Evolutionary conservation across 2,888 invertebrate genomes (phyloP).

Genomic region (Drosophila melanocephala): DNA sequence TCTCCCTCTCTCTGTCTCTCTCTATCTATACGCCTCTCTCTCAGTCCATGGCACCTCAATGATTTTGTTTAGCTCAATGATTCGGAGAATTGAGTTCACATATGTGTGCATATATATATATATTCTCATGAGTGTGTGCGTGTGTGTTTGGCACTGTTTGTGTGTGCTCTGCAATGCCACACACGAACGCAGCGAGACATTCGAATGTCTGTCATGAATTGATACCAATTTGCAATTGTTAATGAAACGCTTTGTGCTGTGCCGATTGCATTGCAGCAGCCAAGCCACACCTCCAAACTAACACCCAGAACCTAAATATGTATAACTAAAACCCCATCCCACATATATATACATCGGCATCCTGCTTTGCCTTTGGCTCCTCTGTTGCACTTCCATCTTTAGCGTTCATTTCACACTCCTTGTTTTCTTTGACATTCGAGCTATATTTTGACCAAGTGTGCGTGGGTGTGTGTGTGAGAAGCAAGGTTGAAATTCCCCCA

Average conservation of each 20-base stretch:
- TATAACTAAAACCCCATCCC: slow-evolving; percentile 14
- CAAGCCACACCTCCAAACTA: slow-evolving; percentile 29
- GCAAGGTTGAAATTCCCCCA: slow-evolving; percentile 25
- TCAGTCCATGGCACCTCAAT: slow-evolving; percentile 77
- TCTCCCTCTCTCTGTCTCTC: background rate
- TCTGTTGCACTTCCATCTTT: slow-evolving; percentile 65
- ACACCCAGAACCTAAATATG: slow-evolving; percentile 23
- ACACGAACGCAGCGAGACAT: slow-evolving; percentile 49
- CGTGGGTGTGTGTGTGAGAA: slow-evolving; percentile 4
- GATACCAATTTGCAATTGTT: slow-evolving; percentile 82
- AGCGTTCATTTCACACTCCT: slow-evolving; percentile 73
- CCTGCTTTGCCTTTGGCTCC: slow-evolving; percentile 18
- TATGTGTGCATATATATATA: background rate
- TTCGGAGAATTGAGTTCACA: slow-evolving; percentile 80
- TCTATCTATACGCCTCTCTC: background rate
- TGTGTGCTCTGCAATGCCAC: slow-evolving; percentile 25
- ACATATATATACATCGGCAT: background rate
- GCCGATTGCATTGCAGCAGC: slow-evolving; percentile 66
- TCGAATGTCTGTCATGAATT: slow-evolving; percentile 75
- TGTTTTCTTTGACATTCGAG: slow-evolving; percentile 78
- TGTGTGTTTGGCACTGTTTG: slow-evolving; percentile 4
- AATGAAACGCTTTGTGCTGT: slow-evolving; percentile 80
- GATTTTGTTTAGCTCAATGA: slow-evolving; percentile 83
- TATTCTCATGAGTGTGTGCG: background rate
- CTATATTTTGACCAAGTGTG: slow-evolving; percentile 72